A percentile compares a stretch with the other conserved stretches of the same genome.
Conservation (phyloP, 2,888 invertebrate species). For the Ochropleura plecta region DNA sequence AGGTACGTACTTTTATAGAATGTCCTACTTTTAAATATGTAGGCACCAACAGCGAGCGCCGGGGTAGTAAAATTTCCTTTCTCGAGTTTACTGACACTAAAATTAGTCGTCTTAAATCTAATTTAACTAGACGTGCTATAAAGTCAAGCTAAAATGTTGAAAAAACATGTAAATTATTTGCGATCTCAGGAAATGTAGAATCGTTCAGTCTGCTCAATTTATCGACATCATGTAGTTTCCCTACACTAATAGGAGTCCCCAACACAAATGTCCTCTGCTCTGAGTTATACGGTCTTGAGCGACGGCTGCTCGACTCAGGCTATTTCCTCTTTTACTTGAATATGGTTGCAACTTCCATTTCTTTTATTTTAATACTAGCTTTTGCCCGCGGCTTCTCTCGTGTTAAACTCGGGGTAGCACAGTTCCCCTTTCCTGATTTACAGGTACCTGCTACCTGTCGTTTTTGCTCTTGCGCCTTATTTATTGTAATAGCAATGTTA, state of each 20-base stretch:
- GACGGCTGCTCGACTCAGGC: conserved; percentile 65
- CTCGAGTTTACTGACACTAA: conserved; percentile 27
- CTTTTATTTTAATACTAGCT: conserved; percentile 49
- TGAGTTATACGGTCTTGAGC: conserved; percentile 68
- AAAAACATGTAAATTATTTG: conserved; percentile 21
- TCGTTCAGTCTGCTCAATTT: conserved; percentile 27
- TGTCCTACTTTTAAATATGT: conserved; percentile 34
- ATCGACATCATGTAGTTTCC: conserved; percentile 57
- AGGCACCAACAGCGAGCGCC: conserved; percentile 10
- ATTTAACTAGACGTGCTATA: conserved; percentile 31
- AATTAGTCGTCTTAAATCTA: conserved; percentile 30
- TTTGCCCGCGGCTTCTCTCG: too few species aligned
- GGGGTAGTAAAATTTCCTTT: conserved; percentile 5
- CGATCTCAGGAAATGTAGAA: conserved; percentile 7
- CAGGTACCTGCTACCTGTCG: too few species aligned
- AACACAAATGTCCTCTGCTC: conserved; percentile 52
- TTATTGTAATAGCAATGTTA: too few species aligned
- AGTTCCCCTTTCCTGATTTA: too few species aligned
- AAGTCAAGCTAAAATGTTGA: conserved; percentile 11
- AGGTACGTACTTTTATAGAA: conserved; percentile 22
- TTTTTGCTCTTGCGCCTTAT: too few species aligned
- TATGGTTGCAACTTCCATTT: conserved; percentile 52
- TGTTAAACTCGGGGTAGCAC: too few species aligned
- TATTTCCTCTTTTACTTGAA: conserved; percentile 64
- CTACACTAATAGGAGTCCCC: conserved; percentile 58